Evolutionary conservation across 2,797 vertebrate species (phyloP).

Genomic region (Agapornis canus): DNA sequence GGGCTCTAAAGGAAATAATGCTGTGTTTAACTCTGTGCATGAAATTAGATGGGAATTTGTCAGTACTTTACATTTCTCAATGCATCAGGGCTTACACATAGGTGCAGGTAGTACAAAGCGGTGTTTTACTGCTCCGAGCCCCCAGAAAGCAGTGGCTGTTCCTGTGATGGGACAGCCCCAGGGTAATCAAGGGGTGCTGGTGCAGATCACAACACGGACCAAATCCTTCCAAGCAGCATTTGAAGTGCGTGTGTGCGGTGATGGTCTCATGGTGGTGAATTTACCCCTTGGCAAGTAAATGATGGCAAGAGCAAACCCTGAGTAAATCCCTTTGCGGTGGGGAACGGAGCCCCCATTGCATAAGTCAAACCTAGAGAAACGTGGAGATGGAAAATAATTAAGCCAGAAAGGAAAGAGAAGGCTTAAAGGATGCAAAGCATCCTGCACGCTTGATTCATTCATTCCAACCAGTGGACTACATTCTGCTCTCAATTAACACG

Average conservation of each 20-base stretch:
- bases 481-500: constrained; percentile 65
- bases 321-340: rapidly evolving
- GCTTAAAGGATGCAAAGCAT: constrained; percentile 33
- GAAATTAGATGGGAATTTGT: not conserved
- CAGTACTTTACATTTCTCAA: not conserved
- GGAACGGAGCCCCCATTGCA: not conserved
- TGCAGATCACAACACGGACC: rapidly evolving
- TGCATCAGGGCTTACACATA: not conserved
- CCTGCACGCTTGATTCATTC: constrained; percentile 49
- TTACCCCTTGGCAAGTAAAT: rapidly evolving
- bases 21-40: not conserved
- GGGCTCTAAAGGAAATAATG: not conserved
- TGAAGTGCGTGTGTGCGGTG: rapidly evolving
- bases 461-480: constrained; percentile 44
- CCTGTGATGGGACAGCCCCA: rapidly evolving
- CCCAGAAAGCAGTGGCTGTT: rapidly evolving
- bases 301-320: rapidly evolving
- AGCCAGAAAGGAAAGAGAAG: not conserved
- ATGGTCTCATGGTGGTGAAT: rapidly evolving
- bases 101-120: not conserved
- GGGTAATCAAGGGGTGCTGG: not conserved
- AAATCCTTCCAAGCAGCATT: rapidly evolving
- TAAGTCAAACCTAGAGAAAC: not conserved
- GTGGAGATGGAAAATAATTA: not conserved
- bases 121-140: not conserved